Evolutionary conservation across 2,888 invertebrate species (phyloP), one percentile per base, ranked within the genome.

Genomic region (Arctia plantaginis): DNA sequence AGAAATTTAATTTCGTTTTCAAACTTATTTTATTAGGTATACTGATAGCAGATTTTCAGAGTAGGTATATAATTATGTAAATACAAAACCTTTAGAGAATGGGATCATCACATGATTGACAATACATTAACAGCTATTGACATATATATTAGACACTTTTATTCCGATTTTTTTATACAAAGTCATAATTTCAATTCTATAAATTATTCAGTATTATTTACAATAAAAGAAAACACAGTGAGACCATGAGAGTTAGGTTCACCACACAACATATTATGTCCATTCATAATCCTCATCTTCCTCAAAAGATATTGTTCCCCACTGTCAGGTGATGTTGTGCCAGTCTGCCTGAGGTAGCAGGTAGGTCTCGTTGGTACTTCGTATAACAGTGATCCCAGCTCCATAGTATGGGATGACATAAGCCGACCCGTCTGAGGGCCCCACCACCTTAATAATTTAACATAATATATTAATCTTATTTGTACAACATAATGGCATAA

Each of bases 351-450:
- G 97, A 59, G 97, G 97, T 80, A 98, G 96, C 86, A 97, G 96
- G 92, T 97, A 98, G 0, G 99, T 99, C 88, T 97, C 97, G 93
- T 99, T 99, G 93, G 98, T 97, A 93, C 98, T 98, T 72, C 96
- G 96, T 72, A 99, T 95, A 77, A 98, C 97, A 72, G 97, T 96
- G 41, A 99, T 97, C 39, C 97, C 97, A 0, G 99, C 98, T 78
- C 99, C 99, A 91, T 97, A 99, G 92, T 98, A 99, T 72, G 99
- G 98, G 89, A 99, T 98, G 6, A 99, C 97, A 92, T 98, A 99
- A 77, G 98, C 97, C 20, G 99, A 99, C 41, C 99, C 99, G 96
- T 99, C 99, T 0, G 99, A 98, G 68, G 99, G 99, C 0, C 98
- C 98, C 7, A 99, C 98, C 72, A 98, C 98, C 95, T 97, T 93